These are phyloP conservation scores for Phodopus roborovskii DNA, from an alignment of 2,113 vertebrate genomes.

Conservation along the genomic window DNA sequence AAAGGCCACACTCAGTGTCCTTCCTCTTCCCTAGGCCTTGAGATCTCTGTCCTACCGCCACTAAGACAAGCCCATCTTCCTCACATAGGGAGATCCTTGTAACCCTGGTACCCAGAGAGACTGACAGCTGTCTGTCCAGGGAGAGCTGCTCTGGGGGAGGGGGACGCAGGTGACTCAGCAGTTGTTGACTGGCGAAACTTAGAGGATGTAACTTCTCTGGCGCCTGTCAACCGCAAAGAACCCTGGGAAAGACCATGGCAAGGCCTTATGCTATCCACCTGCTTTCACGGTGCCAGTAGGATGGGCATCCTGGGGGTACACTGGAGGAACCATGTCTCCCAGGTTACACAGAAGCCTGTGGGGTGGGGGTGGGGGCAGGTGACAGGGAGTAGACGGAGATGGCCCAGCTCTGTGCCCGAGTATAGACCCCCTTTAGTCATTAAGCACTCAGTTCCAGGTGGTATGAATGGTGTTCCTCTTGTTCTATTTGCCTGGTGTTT, in stretches of 20 bases:
- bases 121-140: not conserved
- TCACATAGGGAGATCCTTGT: not conserved
- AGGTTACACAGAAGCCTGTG: not conserved
- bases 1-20: fast-evolving
- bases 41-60: no score
- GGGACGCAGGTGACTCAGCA: not conserved
- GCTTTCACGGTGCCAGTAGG: not conserved
- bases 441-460: not conserved
- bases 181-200: not conserved
- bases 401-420: fast-evolving
- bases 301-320: not conserved
- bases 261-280: not conserved
- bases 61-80: not conserved
- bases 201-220: not conserved
- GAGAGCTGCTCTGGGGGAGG: not conserved
- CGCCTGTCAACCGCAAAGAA: not conserved
- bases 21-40: not conserved
- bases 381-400: fast-evolving
- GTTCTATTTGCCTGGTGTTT: not conserved
- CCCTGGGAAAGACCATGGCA: not conserved
- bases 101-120: not conserved
- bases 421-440: not conserved
- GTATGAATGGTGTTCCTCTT: fast-evolving
- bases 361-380: not conserved
- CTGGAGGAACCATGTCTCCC: not conserved